phyloP scores from a whole-genome alignment of 2,888 invertebrate genomes.

The Liodrosophila aerea region DNA sequence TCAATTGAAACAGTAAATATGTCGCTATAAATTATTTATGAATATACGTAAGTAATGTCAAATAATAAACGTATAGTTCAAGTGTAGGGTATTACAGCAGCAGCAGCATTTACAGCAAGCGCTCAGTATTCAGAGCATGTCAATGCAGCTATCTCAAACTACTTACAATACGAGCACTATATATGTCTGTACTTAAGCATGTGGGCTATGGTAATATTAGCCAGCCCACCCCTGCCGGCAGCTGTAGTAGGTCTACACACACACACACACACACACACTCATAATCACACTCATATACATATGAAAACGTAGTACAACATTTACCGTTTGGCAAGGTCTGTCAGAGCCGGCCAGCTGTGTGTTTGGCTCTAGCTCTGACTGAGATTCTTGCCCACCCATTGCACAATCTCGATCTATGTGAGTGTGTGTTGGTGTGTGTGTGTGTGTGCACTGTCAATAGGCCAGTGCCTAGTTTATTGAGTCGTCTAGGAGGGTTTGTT shows the following conservation, averaged over 20 bases:
- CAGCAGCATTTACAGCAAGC: slow-evolving; percentile 46
- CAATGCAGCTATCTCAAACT: slow-evolving; percentile 58
- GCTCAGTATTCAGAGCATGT: slow-evolving; percentile 73
- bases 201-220: slow-evolving; percentile 73
- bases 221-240: slow-evolving; percentile 37
- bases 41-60: too few species aligned
- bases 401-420: slow-evolving; percentile 67
- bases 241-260: slow-evolving; percentile 25
- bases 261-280: slow-evolving; percentile 4
- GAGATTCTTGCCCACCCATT: slow-evolving; percentile 73
- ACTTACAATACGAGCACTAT: slow-evolving; percentile 31
- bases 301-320: slow-evolving; percentile 45
- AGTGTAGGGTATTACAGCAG: slow-evolving; percentile 34
- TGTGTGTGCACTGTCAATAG: slow-evolving; percentile 64
- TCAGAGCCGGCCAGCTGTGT: slow-evolving; percentile 63
- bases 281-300: background rate
- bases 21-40: too few species aligned
- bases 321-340: slow-evolving; percentile 72
- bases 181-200: slow-evolving; percentile 33
- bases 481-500: slow-evolving; percentile 61
- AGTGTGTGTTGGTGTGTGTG: slow-evolving; percentile 10
- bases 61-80: too few species aligned
- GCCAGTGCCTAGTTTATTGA: slow-evolving; percentile 71
- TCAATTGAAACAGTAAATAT: background rate
- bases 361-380: slow-evolving; percentile 37